These are phyloP conservation scores for Lutjanus argentimaculatus DNA, from an alignment of 2,797 vertebrate species.

Conservation along the genomic window DNA sequence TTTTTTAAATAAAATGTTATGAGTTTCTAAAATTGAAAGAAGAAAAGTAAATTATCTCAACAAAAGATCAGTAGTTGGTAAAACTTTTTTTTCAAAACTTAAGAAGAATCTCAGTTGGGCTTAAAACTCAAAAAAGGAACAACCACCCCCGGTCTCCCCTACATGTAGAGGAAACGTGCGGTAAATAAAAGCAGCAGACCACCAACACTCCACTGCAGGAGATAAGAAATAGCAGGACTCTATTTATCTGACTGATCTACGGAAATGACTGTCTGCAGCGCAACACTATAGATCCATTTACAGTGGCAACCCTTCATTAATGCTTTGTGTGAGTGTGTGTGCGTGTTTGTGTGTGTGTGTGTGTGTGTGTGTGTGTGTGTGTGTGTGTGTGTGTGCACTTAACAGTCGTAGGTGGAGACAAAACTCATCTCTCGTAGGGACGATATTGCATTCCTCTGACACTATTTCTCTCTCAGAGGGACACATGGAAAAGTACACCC, in stretches of 20 bases:
- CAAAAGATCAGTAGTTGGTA: no score
- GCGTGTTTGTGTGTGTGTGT: slow-evolving; percentile 32
- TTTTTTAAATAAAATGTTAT: no score
- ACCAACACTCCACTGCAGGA: slow-evolving; percentile 50
- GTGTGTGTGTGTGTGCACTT: slow-evolving; percentile 38
- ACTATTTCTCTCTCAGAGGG: slow-evolving; percentile 63
- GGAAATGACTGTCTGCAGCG: slow-evolving; percentile 70
- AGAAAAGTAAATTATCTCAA: no score
- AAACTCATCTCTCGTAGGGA: slow-evolving; percentile 55
- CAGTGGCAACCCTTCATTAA: slow-evolving; percentile 77
- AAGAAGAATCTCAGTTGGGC: no score
- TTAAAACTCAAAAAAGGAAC: no score
- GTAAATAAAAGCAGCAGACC: slow-evolving; percentile 53
- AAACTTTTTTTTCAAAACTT: no score
- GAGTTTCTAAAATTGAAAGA: no score
- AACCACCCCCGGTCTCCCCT: no score
- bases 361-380: slow-evolving; percentile 32
- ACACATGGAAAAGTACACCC: slow-evolving; percentile 75
- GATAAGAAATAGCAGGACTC: slow-evolving; percentile 43
- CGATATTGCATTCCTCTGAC: slow-evolving; percentile 68
- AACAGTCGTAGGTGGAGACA: slow-evolving; percentile 65
- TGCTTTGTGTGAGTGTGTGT: slow-evolving; percentile 48
- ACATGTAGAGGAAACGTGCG: neutral
- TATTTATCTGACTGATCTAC: slow-evolving; percentile 69
- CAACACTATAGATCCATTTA: slow-evolving; percentile 67